A percentile compares a stretch with the other conserved stretches of the same genome.
Evolutionary conservation across 2,113 vertebrate species (phyloP).

Genomic region (Chlamydotis undulata): DNA sequence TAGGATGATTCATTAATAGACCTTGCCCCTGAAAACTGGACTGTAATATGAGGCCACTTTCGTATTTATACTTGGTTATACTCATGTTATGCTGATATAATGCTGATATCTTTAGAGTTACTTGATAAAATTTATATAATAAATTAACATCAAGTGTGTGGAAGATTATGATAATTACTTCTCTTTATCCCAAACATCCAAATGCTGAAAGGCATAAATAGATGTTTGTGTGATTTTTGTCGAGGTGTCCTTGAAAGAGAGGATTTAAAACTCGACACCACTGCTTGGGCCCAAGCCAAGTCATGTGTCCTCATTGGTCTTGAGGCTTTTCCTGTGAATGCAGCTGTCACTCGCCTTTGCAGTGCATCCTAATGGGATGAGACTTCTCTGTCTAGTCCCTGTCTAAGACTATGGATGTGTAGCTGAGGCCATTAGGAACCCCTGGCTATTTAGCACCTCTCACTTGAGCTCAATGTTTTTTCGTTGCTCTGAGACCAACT

Average conservation of each 20-base stretch:
- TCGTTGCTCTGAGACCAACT: not conserved
- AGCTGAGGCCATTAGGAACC: not conserved
- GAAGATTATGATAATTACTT: not conserved
- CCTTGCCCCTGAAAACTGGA: not conserved
- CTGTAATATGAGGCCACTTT: not conserved
- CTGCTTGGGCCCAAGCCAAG: slow-evolving; percentile 41
- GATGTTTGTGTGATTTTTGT: not conserved
- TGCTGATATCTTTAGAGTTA: not conserved
- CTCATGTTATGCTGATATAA: not conserved
- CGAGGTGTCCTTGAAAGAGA: slow-evolving; percentile 64
- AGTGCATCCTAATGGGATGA: slow-evolving; percentile 23
- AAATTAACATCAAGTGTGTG: not conserved
- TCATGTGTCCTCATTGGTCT: slow-evolving; percentile 35
- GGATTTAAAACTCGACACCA: slow-evolving; percentile 34
- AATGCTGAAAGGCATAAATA: not conserved
- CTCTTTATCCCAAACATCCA: not conserved
- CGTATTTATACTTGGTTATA: not conserved
- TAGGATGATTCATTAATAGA: not conserved
- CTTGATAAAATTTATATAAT: not conserved
- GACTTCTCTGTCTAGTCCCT: not conserved
- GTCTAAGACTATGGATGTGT: not conserved
- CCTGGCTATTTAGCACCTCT: not conserved
- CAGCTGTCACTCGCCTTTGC: slow-evolving; percentile 42
- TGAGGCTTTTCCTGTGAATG: slow-evolving; percentile 54
- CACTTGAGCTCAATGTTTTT: not conserved